Conservation (phyloP, 2,888 invertebrate species). For the Drosophila rellima region DNA sequence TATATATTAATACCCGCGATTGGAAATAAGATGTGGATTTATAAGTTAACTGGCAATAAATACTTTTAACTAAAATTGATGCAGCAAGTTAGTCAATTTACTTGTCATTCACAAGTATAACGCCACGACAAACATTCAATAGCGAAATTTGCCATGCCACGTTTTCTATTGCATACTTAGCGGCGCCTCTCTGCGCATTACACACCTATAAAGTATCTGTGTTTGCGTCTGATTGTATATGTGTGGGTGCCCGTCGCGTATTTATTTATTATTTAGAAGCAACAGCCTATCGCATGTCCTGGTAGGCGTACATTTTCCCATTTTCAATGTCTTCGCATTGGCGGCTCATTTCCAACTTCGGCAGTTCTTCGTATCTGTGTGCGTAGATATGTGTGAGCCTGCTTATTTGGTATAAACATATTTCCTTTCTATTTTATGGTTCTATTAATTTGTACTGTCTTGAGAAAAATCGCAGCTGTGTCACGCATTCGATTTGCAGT, state of each 20-base stretch:
- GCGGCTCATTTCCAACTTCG: slow-evolving; percentile 49
- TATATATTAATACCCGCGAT: slow-evolving; percentile 4
- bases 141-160: slow-evolving; percentile 13
- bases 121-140: slow-evolving; percentile 17
- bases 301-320: slow-evolving; percentile 58
- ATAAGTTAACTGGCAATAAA: neutral
- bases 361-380: slow-evolving; percentile 27
- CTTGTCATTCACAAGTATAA: slow-evolving; percentile 3
- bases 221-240: slow-evolving; percentile 3
- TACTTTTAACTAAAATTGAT: slow-evolving; percentile 7
- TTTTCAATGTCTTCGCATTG: slow-evolving; percentile 71
- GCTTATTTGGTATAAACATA: slow-evolving; percentile 22
- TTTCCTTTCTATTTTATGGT: slow-evolving; percentile 16
- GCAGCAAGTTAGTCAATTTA: slow-evolving; percentile 17
- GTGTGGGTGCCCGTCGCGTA: slow-evolving; percentile 40
- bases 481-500: slow-evolving; percentile 61
- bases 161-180: slow-evolving; percentile 42
- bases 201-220: slow-evolving; percentile 31
- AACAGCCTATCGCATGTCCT: slow-evolving; percentile 69
- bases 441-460: slow-evolving; percentile 34
- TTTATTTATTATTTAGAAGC: slow-evolving; percentile 72
- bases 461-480: slow-evolving; percentile 56
- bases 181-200: slow-evolving; percentile 41
- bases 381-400: slow-evolving; percentile 11
- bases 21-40: slow-evolving; percentile 4